Evolutionary conservation across 2,113 vertebrate genomes (phyloP).

Genomic region (Rhynchomys soricoides): DNA sequence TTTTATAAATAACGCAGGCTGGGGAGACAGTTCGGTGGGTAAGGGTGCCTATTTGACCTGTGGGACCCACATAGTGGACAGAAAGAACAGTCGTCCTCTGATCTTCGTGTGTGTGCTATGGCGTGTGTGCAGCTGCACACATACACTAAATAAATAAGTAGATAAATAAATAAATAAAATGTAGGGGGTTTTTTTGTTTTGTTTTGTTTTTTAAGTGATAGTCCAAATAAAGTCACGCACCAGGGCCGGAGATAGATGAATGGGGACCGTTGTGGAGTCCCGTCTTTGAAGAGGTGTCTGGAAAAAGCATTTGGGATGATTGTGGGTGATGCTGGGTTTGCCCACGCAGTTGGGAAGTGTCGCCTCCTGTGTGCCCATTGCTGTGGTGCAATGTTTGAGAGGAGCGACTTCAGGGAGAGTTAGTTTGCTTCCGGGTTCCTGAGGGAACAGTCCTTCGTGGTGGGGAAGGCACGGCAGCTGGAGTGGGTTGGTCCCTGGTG

Average conservation of each 20-base stretch:
- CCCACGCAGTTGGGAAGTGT: too few species aligned
- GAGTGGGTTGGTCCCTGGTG: too few species aligned
- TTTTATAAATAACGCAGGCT: not conserved
- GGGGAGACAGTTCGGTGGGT: not conserved
- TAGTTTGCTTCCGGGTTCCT: not conserved
- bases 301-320: rapidly evolving
- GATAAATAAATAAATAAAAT: not conserved
- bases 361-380: not conserved
- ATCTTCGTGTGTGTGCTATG: too few species aligned
- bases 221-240: not conserved
- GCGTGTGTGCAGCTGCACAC: rapidly evolving
- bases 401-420: not conserved
- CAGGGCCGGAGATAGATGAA: not conserved
- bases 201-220: not conserved
- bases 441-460: too few species aligned
- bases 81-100: too few species aligned
- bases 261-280: not conserved
- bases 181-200: not conserved
- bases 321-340: rapidly evolving
- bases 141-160: not conserved
- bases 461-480: too few species aligned
- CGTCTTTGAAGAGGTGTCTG: rapidly evolving
- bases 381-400: not conserved
- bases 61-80: not conserved
- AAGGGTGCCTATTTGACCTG: not conserved